Evolutionary conservation across 2,797 vertebrate species (phyloP).

Genomic region (Cyclopterus lumpus): DNA sequence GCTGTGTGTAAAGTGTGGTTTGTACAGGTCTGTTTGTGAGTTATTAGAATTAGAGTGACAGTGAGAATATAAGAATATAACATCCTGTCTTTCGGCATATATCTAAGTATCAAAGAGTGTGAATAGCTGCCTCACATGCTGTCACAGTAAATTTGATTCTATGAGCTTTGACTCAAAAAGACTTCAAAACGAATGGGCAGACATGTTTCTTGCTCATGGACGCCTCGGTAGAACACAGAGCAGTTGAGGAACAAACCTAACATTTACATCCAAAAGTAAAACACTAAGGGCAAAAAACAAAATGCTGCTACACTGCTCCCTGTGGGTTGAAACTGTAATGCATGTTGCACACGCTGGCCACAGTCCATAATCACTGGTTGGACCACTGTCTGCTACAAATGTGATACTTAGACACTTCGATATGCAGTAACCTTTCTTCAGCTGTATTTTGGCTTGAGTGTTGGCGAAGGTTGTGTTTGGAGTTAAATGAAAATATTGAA

Average conservation of each 20-base stretch:
- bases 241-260: slow-evolving; percentile 38
- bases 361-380: slow-evolving; percentile 44
- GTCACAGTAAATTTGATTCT: slow-evolving; percentile 17
- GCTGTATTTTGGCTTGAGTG: not conserved
- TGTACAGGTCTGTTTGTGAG: not conserved
- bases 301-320: slow-evolving; percentile 46
- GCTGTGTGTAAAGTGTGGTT: slow-evolving; percentile 27
- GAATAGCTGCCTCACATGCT: slow-evolving; percentile 36
- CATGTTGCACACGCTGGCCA: slow-evolving; percentile 44
- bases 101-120: slow-evolving; percentile 14
- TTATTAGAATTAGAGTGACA: not conserved
- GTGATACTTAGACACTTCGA: slow-evolving; percentile 6
- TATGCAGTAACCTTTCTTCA: not conserved
- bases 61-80: not conserved
- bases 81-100: not conserved
- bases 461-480: not conserved
- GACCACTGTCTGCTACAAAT: slow-evolving; percentile 24
- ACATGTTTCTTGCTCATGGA: slow-evolving; percentile 16
- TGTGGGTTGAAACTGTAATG: slow-evolving; percentile 58
- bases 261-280: slow-evolving; percentile 58
- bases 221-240: slow-evolving; percentile 19
- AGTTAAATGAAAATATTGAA: not conserved
- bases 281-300: slow-evolving; percentile 31
- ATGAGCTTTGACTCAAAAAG: slow-evolving; percentile 31
- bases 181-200: slow-evolving; percentile 35